Percentiles rank a stretch among this genome's conserved stretches.
phyloP scores from a whole-genome alignment of 2,113 vertebrate genomes.

The Heterocephalus glaber region DNA sequence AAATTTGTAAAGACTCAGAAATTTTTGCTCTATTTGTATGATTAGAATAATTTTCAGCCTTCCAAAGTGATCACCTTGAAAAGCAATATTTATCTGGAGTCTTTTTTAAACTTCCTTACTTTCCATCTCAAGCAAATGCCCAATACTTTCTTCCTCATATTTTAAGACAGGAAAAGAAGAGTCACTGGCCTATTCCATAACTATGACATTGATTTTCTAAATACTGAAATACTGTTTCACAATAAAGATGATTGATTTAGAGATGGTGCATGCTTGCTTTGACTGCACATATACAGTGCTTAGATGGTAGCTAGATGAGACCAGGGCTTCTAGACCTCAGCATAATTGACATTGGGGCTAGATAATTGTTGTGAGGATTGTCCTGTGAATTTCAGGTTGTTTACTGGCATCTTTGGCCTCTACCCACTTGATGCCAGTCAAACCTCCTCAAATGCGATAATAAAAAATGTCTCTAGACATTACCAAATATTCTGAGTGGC shows the following conservation, averaged over 20 bases:
- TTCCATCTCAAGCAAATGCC: constrained; percentile 7
- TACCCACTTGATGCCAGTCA: neutral
- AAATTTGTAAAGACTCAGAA: constrained; percentile 42
- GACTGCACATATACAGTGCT: neutral
- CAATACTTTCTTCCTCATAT: constrained; percentile 22
- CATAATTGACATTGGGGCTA: neutral
- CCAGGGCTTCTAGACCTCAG: neutral
- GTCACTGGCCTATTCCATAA: neutral
- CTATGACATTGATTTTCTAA: constrained; percentile 13
- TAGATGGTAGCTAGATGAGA: neutral
- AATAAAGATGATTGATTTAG: constrained; percentile 1
- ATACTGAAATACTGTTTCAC: neutral
- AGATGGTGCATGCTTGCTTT: neutral
- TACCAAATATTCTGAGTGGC: neutral
- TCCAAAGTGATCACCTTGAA: constrained; percentile 8
- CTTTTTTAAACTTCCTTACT: neutral
- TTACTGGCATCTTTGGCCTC: neutral
- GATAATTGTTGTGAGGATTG: neutral
- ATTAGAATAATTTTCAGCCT: neutral
- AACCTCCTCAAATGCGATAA: neutral
- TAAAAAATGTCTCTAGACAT: neutral
- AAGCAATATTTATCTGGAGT: neutral
- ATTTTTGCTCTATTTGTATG: constrained; percentile 9
- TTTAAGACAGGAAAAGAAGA: constrained; percentile 16
- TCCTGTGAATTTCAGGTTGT: neutral